Conservation (phyloP, 2,797 vertebrate genomes). For the Eulemur albifrons region DNA sequence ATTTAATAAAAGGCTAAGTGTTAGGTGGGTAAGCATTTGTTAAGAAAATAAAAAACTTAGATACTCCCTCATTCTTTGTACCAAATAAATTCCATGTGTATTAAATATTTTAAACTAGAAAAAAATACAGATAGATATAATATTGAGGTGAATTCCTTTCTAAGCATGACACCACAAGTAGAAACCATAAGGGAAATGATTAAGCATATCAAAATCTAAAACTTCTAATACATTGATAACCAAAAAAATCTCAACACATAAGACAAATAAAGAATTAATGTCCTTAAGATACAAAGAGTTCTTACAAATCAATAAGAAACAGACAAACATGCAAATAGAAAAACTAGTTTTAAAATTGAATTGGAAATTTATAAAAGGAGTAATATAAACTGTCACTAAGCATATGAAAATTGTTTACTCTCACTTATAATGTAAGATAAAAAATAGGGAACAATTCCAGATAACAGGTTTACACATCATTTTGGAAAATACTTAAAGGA, state of each 20-base stretch:
- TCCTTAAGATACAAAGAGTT: not conserved
- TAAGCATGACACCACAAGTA: not conserved
- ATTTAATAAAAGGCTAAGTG: not conserved
- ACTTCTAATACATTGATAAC: not conserved
- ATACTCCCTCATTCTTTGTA: not conserved
- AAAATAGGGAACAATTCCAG: not conserved
- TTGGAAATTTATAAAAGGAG: not conserved
- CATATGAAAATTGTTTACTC: not conserved
- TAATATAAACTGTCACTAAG: not conserved
- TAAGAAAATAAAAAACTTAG: not conserved
- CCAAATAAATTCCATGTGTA: not conserved
- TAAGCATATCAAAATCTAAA: not conserved
- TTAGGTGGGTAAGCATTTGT: not conserved
- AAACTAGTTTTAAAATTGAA: not conserved
- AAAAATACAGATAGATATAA: not conserved
- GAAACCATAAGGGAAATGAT: not conserved
- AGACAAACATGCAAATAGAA: not conserved
- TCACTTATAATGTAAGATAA: not conserved
- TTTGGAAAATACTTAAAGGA: conserved; percentile 14
- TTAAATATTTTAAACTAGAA: not conserved
- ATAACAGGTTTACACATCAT: not conserved
- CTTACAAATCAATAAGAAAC: not conserved
- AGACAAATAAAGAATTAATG: not conserved
- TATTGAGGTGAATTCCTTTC: not conserved
- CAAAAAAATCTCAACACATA: not conserved